phyloP scores from a whole-genome alignment of 1,140 invertebrate genomes.

The Drosophila hydei region DNA sequence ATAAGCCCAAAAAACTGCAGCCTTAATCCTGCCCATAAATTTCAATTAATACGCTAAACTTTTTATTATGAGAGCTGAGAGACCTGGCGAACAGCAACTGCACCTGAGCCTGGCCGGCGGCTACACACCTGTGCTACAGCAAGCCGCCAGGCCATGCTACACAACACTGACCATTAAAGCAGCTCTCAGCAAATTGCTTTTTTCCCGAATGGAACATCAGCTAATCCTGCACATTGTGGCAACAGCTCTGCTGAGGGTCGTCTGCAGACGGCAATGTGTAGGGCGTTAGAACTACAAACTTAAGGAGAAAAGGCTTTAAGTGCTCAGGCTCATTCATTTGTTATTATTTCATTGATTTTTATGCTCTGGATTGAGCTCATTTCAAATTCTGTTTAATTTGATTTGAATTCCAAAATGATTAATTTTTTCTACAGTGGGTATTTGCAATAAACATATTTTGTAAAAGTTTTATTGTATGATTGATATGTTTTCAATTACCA shows the following conservation, averaged over 20 bases:
- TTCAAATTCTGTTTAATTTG: too few species aligned
- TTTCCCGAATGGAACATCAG: slow-evolving; percentile 22
- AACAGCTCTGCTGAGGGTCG: slow-evolving; percentile 14
- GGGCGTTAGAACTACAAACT: not conserved
- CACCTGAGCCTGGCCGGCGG: not conserved
- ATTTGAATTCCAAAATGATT: too few species aligned
- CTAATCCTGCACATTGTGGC: slow-evolving; percentile 45
- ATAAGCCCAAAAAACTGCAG: slow-evolving; percentile 7
- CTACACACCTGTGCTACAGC: slow-evolving; percentile 59
- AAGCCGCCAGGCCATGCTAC: slow-evolving; percentile 34
- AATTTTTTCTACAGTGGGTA: too few species aligned
- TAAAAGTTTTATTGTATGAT: too few species aligned
- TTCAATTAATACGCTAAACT: slow-evolving; percentile 73
- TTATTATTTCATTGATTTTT: too few species aligned
- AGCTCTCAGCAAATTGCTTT: slow-evolving; percentile 30
- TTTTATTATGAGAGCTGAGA: slow-evolving; percentile 56
- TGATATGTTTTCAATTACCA: too few species aligned
- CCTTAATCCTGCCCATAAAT: slow-evolving; percentile 69
- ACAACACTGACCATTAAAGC: slow-evolving; percentile 31
- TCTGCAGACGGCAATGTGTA: not conserved
- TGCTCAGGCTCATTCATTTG: too few species aligned
- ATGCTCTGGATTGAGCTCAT: too few species aligned
- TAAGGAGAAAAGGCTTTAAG: not conserved
- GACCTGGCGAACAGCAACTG: not conserved
- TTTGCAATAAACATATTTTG: too few species aligned